Evolutionary conservation across 2,888 invertebrate species (phyloP).

Genomic region (Quadriops clusia): DNA sequence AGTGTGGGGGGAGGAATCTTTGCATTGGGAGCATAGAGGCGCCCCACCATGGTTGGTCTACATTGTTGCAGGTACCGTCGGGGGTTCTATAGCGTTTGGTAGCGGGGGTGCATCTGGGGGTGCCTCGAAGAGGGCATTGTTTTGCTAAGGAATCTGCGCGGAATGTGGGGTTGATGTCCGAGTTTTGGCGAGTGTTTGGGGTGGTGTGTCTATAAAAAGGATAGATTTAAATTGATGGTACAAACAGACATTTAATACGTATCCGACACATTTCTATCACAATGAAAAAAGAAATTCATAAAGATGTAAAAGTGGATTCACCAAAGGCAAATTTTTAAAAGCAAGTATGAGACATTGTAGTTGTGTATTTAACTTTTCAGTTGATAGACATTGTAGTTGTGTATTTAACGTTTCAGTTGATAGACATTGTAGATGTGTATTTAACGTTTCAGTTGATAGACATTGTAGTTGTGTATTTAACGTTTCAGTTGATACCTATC

Average conservation of each 20-base stretch:
- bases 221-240: slow-evolving; percentile 5
- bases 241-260: background rate
- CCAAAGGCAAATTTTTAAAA: no score
- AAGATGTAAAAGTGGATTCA: background rate
- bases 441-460: no score
- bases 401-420: no score
- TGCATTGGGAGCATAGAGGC: slow-evolving; percentile 72
- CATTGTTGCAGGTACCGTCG: slow-evolving; percentile 85
- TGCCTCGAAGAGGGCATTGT: slow-evolving; percentile 55
- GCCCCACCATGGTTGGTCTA: slow-evolving; percentile 64
- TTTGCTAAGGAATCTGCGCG: slow-evolving; percentile 42
- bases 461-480: no score
- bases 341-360: no score
- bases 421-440: no score
- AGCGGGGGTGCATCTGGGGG: slow-evolving; percentile 58
- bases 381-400: no score
- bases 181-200: slow-evolving; percentile 17
- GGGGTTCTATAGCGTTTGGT: slow-evolving; percentile 67
- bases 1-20: slow-evolving; percentile 67
- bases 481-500: no score
- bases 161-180: slow-evolving; percentile 30
- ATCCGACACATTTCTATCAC: background rate
- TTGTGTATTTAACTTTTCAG: no score
- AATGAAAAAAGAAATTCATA: background rate
- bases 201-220: slow-evolving; percentile 16